A percentile compares a stretch with the other conserved stretches of the same genome.
Evolutionary conservation across 1,140 invertebrate genomes (phyloP).

Genomic region (Andrena cerasifolii): DNA sequence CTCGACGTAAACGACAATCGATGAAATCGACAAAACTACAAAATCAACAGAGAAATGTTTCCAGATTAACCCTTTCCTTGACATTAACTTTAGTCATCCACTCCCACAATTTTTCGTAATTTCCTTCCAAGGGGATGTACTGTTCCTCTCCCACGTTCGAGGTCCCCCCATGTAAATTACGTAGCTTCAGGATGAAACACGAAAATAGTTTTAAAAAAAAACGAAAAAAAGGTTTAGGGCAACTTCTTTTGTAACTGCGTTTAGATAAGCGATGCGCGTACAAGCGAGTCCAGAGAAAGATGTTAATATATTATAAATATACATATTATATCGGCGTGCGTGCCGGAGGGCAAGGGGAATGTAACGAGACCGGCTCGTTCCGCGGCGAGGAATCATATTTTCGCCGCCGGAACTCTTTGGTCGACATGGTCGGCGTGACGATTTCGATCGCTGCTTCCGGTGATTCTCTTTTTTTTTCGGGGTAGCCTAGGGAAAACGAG

Average conservation of each 20-base stretch:
- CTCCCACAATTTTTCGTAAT: too few relatives aligned
- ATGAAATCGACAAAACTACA: too few relatives aligned
- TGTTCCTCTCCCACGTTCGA: neutral
- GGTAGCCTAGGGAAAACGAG: conserved; percentile 67
- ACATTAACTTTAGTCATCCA: too few relatives aligned
- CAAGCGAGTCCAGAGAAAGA: conserved; percentile 45
- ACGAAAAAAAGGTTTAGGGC: conserved; percentile 53
- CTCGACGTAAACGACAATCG: too few relatives aligned
- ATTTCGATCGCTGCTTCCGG: conserved; percentile 38
- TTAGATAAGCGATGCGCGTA: conserved; percentile 38
- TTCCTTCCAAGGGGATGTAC: neutral
- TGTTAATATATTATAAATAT: conserved; percentile 67
- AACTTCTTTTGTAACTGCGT: conserved; percentile 58
- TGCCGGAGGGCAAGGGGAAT: conserved; percentile 14
- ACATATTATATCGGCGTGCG: conserved; percentile 54
- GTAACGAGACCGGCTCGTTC: conserved; percentile 13
- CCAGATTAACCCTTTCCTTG: too few relatives aligned
- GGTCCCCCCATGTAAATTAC: conserved; percentile 19
- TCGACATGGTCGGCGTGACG: neutral
- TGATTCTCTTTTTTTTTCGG: conserved; percentile 67
- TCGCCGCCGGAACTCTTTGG: too few relatives aligned
- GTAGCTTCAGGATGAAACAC: conserved; percentile 5
- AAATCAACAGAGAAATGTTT: too few relatives aligned
- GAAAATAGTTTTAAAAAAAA: neutral
- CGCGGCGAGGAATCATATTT: neutral